Base-by-base conservation (phyloP, 30 jellyfish, hydroid and myxozoan species). In the Catostylus mosaicus region DNA sequence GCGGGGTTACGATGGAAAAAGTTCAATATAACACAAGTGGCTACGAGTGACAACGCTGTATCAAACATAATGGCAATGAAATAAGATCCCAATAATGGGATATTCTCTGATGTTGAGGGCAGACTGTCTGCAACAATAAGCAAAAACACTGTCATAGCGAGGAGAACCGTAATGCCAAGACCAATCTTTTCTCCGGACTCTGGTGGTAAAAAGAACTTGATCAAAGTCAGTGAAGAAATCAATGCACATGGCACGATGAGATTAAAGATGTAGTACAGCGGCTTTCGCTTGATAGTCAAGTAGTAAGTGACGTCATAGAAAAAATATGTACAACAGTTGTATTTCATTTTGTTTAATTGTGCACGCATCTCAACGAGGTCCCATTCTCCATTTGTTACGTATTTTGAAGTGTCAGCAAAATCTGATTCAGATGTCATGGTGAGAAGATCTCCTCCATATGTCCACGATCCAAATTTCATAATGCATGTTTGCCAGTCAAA, bases 391-490 rank as follows among this genome's bases (percentile, higher is more conserved):
- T 87, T 87, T 29, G 88, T 54, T 45, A 87, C 82, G 65, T 87
- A 87, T 62, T 87, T 87, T 1, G 91, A 22, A 37, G 88, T 87
- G 24, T 87, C 96, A 0, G 96, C 96, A 38, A 26, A 50, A 20
- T 87, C 66, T 11, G 82, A 64, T 40, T 26, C 78, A 2, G 96
- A 87, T 61, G 80, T 56, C 96, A 87, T 87, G 5, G 96, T 87
- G 75, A 87, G 88, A 56, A 92, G 91, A 69, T 87, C 96, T 40
- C 91, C 96, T 43, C 96, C 96, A 67, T 77, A 87, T n/a, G 96
- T 87, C 96, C 96, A 87, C 26, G 96, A 87, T 32, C 96, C 96
- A 57, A 87, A 87, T 47, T 87, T 87, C 96, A 87, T 87, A 23
- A 68, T 52, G 56, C 96, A 87, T 36, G 96, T 87, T 60, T 87